Evolutionary conservation across 2,113 vertebrate genomes (phyloP).

Genomic region (Clarias macrocephalus): DNA sequence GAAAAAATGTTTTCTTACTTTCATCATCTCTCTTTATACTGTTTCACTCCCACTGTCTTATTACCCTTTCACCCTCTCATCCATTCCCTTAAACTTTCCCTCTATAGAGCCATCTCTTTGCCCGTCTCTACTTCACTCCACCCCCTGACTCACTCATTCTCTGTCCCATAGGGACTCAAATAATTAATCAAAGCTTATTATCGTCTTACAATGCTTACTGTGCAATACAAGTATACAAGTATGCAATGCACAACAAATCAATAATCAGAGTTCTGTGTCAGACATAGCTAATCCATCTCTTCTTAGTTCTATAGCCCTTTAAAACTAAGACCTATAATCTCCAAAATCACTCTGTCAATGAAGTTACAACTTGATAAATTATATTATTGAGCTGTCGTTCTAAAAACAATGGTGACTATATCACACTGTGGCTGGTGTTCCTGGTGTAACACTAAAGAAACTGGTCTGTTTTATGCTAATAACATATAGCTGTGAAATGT

Average conservation of each 20-base stretch:
- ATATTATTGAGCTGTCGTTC: neutral
- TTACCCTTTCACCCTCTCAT: neutral
- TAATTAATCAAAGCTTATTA: conserved; percentile 5
- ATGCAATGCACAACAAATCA: neutral
- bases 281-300: neutral
- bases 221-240: too few relatives aligned
- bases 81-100: neutral
- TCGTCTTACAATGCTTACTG: neutral
- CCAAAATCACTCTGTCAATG: neutral
- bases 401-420: neutral
- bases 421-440: neutral
- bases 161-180: neutral
- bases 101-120: neutral
- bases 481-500: neutral
- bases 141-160: neutral
- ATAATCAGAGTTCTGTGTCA: neutral
- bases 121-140: neutral
- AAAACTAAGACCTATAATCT: neutral
- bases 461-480: neutral
- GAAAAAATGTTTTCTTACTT: neutral
- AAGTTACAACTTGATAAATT: neutral
- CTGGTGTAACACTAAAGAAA: neutral
- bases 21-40: neutral
- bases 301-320: neutral
- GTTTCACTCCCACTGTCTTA: neutral